phyloP scores from a whole-genome alignment of 2,797 vertebrate species.

The Bovichtus variegatus region DNA sequence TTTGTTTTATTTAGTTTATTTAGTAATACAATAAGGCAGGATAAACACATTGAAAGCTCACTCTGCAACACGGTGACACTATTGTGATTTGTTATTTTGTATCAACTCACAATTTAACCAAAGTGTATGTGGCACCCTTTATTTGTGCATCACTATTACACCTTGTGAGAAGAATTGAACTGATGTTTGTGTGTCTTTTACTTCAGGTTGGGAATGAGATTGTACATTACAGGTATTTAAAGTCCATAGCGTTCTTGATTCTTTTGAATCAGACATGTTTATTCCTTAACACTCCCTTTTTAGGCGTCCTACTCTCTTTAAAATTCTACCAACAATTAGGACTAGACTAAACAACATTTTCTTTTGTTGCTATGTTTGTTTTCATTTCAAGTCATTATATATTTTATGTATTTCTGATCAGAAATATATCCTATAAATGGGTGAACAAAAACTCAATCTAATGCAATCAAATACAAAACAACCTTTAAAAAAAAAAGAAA shows the following conservation, averaged over 20 bases:
- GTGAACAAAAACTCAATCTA: neutral
- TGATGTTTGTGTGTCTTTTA: neutral
- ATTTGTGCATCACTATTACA: neutral
- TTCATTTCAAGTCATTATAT: neutral
- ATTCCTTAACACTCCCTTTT: neutral
- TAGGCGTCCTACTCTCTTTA: neutral
- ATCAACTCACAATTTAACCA: conserved; percentile 3
- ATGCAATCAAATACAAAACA: neutral
- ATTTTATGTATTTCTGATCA: neutral
- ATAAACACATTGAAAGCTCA: neutral
- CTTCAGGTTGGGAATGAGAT: neutral
- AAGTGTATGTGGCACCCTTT: neutral
- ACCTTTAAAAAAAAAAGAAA: too few relatives aligned
- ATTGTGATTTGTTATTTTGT: neutral
- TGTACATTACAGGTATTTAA: neutral
- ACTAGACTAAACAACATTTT: neutral
- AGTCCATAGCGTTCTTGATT: neutral
- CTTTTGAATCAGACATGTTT: neutral
- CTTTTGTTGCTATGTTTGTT: neutral
- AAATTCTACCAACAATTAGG: neutral
- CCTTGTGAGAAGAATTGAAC: neutral
- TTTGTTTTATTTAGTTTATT: neutral
- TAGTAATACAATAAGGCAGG: neutral
- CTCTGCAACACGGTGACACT: neutral
- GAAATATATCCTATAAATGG: neutral